A percentile compares a stretch with the other conserved stretches of the same genome.
Conservation (phyloP, 2,113 vertebrate genomes). For the Coracopsis vasa region DNA sequence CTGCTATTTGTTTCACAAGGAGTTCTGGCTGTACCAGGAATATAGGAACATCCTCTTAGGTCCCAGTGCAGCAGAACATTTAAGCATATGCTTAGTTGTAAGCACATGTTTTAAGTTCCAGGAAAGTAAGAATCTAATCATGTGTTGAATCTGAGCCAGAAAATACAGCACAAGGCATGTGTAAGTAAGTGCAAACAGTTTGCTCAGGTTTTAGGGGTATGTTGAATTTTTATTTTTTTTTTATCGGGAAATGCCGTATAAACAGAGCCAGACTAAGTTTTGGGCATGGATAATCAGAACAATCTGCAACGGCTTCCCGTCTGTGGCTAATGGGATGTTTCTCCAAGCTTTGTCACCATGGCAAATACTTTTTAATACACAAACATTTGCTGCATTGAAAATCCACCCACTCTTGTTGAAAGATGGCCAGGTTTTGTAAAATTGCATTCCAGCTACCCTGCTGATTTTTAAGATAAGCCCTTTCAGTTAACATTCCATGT, state of each 20-base stretch:
- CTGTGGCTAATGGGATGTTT: constrained; percentile 84
- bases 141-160: constrained; percentile 36
- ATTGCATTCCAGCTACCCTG: constrained; percentile 81
- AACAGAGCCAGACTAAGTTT: constrained; percentile 74
- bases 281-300: constrained; percentile 81
- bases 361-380: constrained; percentile 85
- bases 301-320: constrained; percentile 80
- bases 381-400: constrained; percentile 84
- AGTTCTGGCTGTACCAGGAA: not conserved
- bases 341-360: constrained; percentile 84
- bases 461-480: constrained; percentile 79
- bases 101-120: constrained; percentile 61
- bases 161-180: constrained; percentile 58
- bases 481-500: constrained; percentile 75
- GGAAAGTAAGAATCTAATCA: constrained; percentile 61
- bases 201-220: constrained; percentile 65
- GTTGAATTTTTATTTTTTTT: constrained; percentile 44
- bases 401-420: constrained; percentile 85
- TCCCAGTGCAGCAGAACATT: constrained; percentile 35
- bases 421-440: constrained; percentile 83
- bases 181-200: constrained; percentile 60
- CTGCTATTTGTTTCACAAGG: not conserved
- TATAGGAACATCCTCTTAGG: constrained; percentile 1
- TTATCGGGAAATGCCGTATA: constrained; percentile 67
- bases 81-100: constrained; percentile 61